Evolutionary conservation across 2,797 vertebrate genomes (phyloP), one percentile per base, ranked within the genome.

Genomic region (Macropodus opercularis): DNA sequence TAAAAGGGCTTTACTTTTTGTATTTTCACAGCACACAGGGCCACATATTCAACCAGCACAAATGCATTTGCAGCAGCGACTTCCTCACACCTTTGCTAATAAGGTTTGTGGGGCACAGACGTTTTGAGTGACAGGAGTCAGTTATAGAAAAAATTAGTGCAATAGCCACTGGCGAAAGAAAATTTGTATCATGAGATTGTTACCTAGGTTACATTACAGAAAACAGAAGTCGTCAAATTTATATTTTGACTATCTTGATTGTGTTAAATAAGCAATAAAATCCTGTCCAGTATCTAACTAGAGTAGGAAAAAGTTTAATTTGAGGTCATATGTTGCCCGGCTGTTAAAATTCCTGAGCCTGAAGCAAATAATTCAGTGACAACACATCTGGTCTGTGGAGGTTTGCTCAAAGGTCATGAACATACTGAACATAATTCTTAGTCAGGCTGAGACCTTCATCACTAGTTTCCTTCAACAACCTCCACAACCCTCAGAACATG

Each of bases 101-200:
- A 64, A 81, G 77, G 83, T 85, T 84, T 88, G 57, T 84, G 68
- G 79, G 81, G 52, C 81, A 69, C 26, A 32, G 21, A 41, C 31
- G 38, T 26, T 78, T 62, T 84, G 84, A 88, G 71, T 81, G 83
- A 84, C 84, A 85, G 79, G 60, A 67, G 66, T 70, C 76, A 56
- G 48, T 81, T 72, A 58, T 68, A 39, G n/a, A n/a, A 74, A 42
- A 80, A 87, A 84, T 81, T 75, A 81, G 80, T 76, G 47, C 72
- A 84, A 73, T 72, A 72, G 85, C 85, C 81, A 77, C 43, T 75
- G 81, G 81, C 79, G 72, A 83, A 53, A 19, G 48, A 74, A 72
- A 50, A 40, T 72, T 75, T 72, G 72, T 66, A 69, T 75, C 46
- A 64, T 77, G 76, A 55, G 21, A 46, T 66, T 50, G 26, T 63